Conservation (phyloP, 2,113 vertebrate species). For the Balaenoptera acutorostrata region DNA sequence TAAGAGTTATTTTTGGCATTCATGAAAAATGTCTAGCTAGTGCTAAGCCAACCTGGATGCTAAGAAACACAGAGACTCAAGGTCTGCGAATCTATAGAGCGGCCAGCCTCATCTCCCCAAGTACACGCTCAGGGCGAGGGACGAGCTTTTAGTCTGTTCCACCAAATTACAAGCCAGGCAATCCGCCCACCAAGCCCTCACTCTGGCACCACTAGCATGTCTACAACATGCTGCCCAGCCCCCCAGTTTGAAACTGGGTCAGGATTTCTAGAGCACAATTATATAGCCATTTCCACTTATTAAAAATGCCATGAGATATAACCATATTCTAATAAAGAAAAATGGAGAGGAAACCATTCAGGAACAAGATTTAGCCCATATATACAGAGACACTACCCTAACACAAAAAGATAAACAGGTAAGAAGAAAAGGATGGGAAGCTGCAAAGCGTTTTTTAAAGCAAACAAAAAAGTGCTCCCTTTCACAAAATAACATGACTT, state of each 20-base stretch:
- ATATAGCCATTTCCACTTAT: not conserved
- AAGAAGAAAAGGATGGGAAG: not conserved
- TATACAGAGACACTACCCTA: not conserved
- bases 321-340: not conserved
- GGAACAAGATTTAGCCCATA: not conserved
- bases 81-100: not conserved
- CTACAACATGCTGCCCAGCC: not conserved
- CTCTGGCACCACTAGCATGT: not conserved
- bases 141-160: not conserved
- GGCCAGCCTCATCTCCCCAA: not conserved
- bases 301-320: not conserved
- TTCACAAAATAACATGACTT: constrained; percentile 49
- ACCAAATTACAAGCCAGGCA: not conserved
- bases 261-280: not conserved
- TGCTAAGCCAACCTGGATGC: not conserved
- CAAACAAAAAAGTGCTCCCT: not conserved
- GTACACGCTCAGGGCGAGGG: not conserved
- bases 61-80: not conserved
- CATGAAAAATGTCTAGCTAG: not conserved
- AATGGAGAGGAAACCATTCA: not conserved
- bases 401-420: not conserved
- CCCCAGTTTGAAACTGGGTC: not conserved
- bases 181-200: not conserved
- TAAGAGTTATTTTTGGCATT: not conserved
- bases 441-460: not conserved